These are phyloP conservation scores for Rhinoderma darwinii DNA, from an alignment of 2,113 vertebrate species.

Conservation along the genomic window DNA sequence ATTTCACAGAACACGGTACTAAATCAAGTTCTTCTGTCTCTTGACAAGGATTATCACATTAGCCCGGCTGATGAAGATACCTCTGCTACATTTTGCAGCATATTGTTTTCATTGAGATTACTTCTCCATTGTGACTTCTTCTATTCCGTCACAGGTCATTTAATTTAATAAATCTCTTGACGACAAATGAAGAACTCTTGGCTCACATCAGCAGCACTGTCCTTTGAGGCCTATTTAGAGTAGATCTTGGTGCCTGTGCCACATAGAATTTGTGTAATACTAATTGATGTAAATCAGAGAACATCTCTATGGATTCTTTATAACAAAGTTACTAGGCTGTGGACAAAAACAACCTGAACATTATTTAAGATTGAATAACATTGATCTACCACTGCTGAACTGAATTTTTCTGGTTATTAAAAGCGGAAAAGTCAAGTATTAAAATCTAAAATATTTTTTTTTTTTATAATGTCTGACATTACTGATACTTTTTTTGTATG, in stretches of 20 bases:
- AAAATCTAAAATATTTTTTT: background rate
- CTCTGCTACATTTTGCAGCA: background rate
- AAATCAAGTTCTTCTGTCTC: background rate
- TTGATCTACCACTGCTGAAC: background rate
- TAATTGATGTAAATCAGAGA: slow-evolving; percentile 54
- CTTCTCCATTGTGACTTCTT: background rate
- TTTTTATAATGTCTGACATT: background rate
- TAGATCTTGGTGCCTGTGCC: background rate
- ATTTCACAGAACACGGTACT: background rate
- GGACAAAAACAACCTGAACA: background rate
- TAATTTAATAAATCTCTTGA: slow-evolving; percentile 57
- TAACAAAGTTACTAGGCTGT: background rate
- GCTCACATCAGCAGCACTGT: background rate
- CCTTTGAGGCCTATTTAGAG: slow-evolving; percentile 3
- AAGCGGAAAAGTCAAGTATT: too few relatives aligned
- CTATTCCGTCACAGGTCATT: slow-evolving; percentile 3
- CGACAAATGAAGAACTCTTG: slow-evolving; percentile 40
- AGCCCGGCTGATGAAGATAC: slow-evolving; percentile 12
- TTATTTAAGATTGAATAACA: background rate
- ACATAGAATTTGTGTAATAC: slow-evolving; percentile 33
- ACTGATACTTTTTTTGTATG: too few relatives aligned
- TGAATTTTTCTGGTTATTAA: background rate
- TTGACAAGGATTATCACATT: slow-evolving; percentile 31
- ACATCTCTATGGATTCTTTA: slow-evolving; percentile 41
- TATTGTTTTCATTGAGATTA: slow-evolving; percentile 25